Conservation (phyloP, 2,797 vertebrate genomes). For the Enteromius paludinosus region DNA sequence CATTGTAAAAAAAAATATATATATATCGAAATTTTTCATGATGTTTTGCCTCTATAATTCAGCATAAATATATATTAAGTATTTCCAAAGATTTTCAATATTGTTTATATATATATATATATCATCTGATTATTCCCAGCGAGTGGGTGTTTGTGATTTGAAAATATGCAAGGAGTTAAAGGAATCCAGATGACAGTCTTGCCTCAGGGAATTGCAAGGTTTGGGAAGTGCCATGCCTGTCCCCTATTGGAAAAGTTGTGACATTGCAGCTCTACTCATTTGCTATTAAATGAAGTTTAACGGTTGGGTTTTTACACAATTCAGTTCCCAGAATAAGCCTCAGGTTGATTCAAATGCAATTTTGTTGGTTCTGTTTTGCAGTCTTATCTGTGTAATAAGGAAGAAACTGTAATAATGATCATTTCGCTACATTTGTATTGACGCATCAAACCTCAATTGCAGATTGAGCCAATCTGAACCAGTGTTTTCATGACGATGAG, state of each 20-base stretch:
- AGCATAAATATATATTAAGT: constrained; percentile 57
- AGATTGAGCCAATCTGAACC: constrained; percentile 56
- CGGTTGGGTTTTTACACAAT: constrained; percentile 12
- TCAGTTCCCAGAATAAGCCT: constrained; percentile 51
- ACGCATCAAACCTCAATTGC: constrained; percentile 48
- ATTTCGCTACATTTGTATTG: constrained; percentile 29
- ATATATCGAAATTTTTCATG: no score
- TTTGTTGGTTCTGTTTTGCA: constrained; percentile 32
- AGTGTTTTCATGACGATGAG: constrained; percentile 39
- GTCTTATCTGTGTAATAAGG: constrained; percentile 35
- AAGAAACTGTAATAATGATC: constrained; percentile 24
- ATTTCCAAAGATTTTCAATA: constrained; percentile 65
- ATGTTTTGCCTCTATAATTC: constrained; percentile 55
- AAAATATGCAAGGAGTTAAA: constrained; percentile 57
- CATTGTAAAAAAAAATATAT: constrained; percentile 44
- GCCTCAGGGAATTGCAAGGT: constrained; percentile 62
- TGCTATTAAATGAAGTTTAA: constrained; percentile 8
- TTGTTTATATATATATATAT: constrained; percentile 30
- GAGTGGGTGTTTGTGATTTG: constrained; percentile 48
- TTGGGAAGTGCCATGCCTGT: constrained; percentile 55
- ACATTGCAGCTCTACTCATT: constrained; percentile 39
- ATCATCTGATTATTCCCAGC: constrained; percentile 52
- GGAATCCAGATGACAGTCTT: constrained; percentile 57
- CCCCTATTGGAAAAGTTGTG: constrained; percentile 58
- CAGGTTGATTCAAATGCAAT: constrained; percentile 55